Percentiles rank a stretch among this genome's conserved stretches.
Evolutionary conservation across 2,797 vertebrate genomes (phyloP).

Genomic region (Sebastes matsubarae): DNA sequence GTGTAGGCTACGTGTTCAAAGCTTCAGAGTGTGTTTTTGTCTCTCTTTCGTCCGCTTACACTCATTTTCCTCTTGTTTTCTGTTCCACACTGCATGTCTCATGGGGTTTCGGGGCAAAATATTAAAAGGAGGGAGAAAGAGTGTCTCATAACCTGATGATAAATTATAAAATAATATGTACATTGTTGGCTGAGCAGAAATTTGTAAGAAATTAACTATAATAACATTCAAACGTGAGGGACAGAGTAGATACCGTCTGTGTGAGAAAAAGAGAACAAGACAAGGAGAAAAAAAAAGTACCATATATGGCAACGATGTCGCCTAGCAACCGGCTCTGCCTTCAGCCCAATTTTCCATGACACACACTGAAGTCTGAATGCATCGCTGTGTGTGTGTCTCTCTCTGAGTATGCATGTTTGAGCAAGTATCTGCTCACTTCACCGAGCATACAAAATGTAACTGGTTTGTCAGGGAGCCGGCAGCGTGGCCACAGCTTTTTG

Average conservation of each 20-base stretch:
- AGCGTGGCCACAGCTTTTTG: neutral
- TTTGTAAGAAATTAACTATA: constrained; percentile 32
- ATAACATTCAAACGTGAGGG: constrained; percentile 48
- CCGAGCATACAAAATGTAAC: constrained; percentile 26
- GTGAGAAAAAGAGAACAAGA: constrained; percentile 30
- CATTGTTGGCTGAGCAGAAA: neutral
- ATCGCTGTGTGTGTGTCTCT: constrained; percentile 38
- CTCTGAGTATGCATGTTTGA: constrained; percentile 54
- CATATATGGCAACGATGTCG: constrained; percentile 80
- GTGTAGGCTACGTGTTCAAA: constrained; percentile 41
- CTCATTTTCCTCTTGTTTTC: constrained; percentile 58
- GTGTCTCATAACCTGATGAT: constrained; percentile 3
- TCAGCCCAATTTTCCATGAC: constrained; percentile 89
- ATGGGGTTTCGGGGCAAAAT: constrained; percentile 44
- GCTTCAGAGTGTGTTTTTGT: constrained; percentile 26
- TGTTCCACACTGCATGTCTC: constrained; percentile 54
- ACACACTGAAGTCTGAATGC: constrained; percentile 69
- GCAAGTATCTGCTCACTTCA: constrained; percentile 64
- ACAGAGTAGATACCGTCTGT: constrained; percentile 45
- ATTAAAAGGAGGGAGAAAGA: neutral
- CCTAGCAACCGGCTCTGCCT: constrained; percentile 81
- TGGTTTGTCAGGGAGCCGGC: constrained; percentile 47
- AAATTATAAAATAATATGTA: neutral
- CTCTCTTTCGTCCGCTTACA: constrained; percentile 15
- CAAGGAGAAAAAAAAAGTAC: constrained; percentile 44